Evolutionary conservation across 1,140 invertebrate species (phyloP), one percentile per base, ranked within the genome.

Genomic region (Drosophila chauvacae): DNA sequence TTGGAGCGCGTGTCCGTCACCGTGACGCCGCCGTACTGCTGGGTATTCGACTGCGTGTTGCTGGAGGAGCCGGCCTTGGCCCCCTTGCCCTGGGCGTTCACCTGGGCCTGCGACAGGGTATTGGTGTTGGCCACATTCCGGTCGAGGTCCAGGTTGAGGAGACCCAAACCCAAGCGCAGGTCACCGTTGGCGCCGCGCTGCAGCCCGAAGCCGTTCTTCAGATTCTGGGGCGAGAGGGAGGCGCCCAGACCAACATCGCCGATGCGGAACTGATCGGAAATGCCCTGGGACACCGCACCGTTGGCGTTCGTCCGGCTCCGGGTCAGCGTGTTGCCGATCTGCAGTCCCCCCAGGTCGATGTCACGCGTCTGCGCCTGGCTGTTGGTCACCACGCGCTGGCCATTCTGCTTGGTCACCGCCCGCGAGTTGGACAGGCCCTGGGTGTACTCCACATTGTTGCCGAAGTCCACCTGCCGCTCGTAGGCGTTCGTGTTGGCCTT

Each of bases 311-410:
- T 82, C n/a, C 59, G 53, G 0, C 85, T 74, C n/a, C 82, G 57
- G 20, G 91, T 91, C 41, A 92, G 9, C 0, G 91, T 91, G 35
- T 91, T 91, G 42, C 91, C 91, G 3, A 92, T 59, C 64, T 91
- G 80, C 20, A 92, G 47, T 6, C 80, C 74, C 0, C 87, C 91
- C 1, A 92, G 1, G 4, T 90, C 87, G 0, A 92, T 18, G 10
- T 82, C 91, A 1, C 80, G 62, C 0, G 72, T 84, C 33, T 66
- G 69, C 3, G 91, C 81, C 64, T 91, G 81, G 13, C 78, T 91
- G 2, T 81, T 76, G n/a, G 85, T 61, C 4, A 91, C 90, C 11
- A 75, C 58, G 2, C 85, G 90, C 6, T 71, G 61, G 2, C 91
- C 91, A n/a, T 78, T 81, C 65, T 82, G 75, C 9, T 62, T 64